Evolutionary conservation across 2,888 invertebrate genomes (phyloP), one percentile per base, ranked within the genome.

Genomic region (Danaus chrysippus): DNA sequence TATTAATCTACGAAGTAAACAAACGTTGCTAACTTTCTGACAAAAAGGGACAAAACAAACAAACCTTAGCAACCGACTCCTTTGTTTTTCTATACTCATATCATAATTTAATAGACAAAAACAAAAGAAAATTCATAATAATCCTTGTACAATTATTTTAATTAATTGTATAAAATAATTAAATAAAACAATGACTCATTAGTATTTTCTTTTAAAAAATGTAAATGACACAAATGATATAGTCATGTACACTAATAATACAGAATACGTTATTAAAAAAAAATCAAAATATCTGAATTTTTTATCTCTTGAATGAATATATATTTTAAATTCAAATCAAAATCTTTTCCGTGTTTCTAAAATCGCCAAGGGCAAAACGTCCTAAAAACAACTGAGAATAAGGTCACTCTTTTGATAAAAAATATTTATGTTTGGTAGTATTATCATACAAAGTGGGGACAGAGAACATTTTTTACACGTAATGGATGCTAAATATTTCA

Each of bases 401-500:
- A 8, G 23, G 41, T 41, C 11, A 54, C 43, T 62, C 56, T 68
- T 68, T 64, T 62, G 68, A 65, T 67, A 67, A 64, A 62, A 58
- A 59, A 67, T 64, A 61, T 65, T 56, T 65, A 53, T 67, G 60
- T 63, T 57, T 49, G 13, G 56, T 49, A 54, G 54, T 64, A 71
- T 72, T 71, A 68, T 58, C 70, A 70, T 72, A 70, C 68, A 72
- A 68, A 72, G 70, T 71, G 62, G 61, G 68, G 67, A 63, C 58
- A 56, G 62, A 55, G 65, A 54, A 60, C 66, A 68, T 69, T 69
- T 71, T 71, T 71, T 61, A 70, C 55, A 64, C 68, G 68, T 71
- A 71, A 71, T 70, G 65, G 68, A 60, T 66, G 66, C 68, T 72
- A 71, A 72, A 73, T 70, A 73, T 71, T 70, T 70, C 66, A 73